Conservation (phyloP, 2,797 vertebrate genomes). For the Darevskia mixta region DNA sequence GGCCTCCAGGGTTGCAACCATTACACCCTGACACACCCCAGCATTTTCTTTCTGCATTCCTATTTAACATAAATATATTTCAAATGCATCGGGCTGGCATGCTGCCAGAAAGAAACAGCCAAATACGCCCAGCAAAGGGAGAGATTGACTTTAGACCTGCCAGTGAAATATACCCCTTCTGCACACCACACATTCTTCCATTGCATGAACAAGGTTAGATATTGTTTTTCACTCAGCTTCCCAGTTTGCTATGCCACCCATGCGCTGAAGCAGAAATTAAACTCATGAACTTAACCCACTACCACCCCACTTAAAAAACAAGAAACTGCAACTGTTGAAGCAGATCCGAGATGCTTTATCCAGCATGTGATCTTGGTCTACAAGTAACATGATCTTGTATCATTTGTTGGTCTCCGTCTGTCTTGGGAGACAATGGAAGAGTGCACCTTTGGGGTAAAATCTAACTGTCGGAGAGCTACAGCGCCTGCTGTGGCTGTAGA, state of each 20-base stretch:
- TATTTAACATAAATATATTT: slow-evolving; percentile 64
- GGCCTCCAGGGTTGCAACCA: slow-evolving; percentile 34
- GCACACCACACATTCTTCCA: slow-evolving; percentile 36
- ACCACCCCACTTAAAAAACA: too few relatives aligned
- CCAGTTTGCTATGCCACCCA: not conserved
- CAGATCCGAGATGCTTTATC: not conserved
- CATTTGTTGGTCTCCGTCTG: too few relatives aligned
- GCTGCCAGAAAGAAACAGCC: slow-evolving; percentile 46
- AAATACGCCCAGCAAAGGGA: slow-evolving; percentile 54
- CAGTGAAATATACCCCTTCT: slow-evolving; percentile 41
- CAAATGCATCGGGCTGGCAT: slow-evolving; percentile 59
- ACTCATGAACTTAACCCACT: not conserved
- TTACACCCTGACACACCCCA: slow-evolving; percentile 52
- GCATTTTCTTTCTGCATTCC: slow-evolving; percentile 60
- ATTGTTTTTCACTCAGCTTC: not conserved
- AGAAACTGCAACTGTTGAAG: not conserved
- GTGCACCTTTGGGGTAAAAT: too few relatives aligned
- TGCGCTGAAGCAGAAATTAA: not conserved
- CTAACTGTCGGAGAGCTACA: too few relatives aligned
- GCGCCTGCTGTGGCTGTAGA: too few relatives aligned
- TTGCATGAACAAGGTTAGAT: not conserved
- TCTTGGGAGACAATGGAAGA: too few relatives aligned
- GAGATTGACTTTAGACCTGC: slow-evolving; percentile 49
- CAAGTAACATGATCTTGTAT: not conserved
- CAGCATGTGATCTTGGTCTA: not conserved